Base-by-base conservation (phyloP, 2,113 vertebrate genomes). In the Pyrgilauda ruficollis region DNA sequence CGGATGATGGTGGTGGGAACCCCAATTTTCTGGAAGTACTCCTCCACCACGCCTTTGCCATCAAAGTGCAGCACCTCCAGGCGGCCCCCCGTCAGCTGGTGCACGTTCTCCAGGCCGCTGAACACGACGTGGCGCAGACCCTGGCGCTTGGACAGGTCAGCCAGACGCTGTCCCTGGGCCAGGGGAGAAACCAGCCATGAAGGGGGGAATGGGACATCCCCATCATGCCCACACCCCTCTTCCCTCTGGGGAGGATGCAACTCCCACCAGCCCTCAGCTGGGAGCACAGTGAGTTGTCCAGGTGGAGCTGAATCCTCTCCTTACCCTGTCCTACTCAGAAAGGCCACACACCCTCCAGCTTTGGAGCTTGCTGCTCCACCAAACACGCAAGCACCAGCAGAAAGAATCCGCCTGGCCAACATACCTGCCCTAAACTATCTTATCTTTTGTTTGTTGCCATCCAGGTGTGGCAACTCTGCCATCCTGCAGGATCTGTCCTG, bases 71-170 rank as follows among this genome's bases (percentile, higher is more conserved):
- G 94, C 16, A 93, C 97, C 21, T 96, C 62, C 94, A 98, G 77
- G 72, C 0, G 64, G 8, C 97, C 97, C 1, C 84, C 95, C 0
- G 94, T 98, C 93, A 98, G 80, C 91, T 94, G 89, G 69, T 91
- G 96, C 69, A 98, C 87, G 2, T 98, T 98, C 94, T 98, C 97
- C 95, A 98, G 90, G 49, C 98, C 95, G 0, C 98, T 98, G 93
- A 97, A 98, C 73, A 98, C 78, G 1, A 98, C 78, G 1, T 97
- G 97, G 50, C 0, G 44, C 77, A 98, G 95, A 14, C 91, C 95
- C 4, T 97, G 92, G 52, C 27, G 55, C 90, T 97, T 97, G 3
- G 90, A 90, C 79, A 98, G 30, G 22, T 98, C 93, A 2, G 97
- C 98, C 0, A 98, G 91, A 4, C 68, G 47, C 87, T 83, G 98